A percentile compares a stretch with the other conserved stretches of the same genome.
Conservation (phyloP, 1,140 invertebrate genomes). For the Pseudachorutes palmiensis region DNA sequence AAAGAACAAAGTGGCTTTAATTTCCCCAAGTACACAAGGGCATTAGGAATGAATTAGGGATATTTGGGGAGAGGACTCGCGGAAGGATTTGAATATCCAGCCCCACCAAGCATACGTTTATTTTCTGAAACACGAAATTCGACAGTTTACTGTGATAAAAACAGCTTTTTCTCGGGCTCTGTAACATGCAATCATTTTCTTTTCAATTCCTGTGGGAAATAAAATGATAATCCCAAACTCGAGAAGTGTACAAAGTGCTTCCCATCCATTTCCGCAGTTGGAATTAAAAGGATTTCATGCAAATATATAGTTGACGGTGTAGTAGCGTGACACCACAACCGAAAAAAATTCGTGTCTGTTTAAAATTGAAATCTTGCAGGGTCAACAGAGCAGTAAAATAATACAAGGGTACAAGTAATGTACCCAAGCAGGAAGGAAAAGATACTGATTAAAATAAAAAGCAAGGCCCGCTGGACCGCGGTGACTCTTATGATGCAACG, state of each 20-base stretch:
- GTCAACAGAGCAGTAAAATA: no score
- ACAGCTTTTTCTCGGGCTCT: background rate
- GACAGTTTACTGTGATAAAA: background rate
- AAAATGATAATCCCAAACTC: slow-evolving; percentile 5
- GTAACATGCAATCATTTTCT: background rate
- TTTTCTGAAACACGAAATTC: slow-evolving; percentile 7
- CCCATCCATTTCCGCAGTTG: background rate
- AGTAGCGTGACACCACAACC: no score
- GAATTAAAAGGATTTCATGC: background rate
- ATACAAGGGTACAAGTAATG: no score
- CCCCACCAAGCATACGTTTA: background rate
- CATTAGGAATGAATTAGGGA: slow-evolving; percentile 1
- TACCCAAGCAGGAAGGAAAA: no score
- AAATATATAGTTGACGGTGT: no score
- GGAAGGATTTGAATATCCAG: background rate
- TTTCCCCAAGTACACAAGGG: background rate
- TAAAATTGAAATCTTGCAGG: no score
- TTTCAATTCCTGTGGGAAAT: background rate
- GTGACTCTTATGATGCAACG: no score
- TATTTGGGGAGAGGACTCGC: no score
- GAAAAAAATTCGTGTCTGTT: no score
- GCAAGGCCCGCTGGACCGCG: no score
- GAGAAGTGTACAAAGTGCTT: background rate
- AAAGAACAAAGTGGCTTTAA: background rate
- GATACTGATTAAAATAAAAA: no score